Evolutionary conservation across 2,797 vertebrate genomes (phyloP), one percentile per base, ranked within the genome.

Genomic region (Protosalanx chinensis): DNA sequence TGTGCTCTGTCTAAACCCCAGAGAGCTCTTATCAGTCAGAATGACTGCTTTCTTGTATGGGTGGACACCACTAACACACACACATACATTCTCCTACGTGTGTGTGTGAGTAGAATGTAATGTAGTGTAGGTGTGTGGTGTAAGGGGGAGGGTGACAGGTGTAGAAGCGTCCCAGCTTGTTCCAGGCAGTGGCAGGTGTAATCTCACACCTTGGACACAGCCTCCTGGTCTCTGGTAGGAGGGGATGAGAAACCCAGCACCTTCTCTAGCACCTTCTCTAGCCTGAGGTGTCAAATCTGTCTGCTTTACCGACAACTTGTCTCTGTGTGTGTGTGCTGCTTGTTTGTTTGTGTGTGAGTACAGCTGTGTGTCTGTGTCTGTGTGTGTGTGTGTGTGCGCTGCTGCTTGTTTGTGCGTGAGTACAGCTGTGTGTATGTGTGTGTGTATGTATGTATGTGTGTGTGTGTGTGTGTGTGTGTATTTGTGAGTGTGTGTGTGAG

Each of bases 201-300:
- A 76, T 68, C 49, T 64, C 71, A 15, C 70, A 80, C 35, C 74
- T 71, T 1, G 32, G 49, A 8, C 10, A 16, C 30, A 7, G 37
- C 72, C 60, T 75, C 41, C 30, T 63, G 73, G 68, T 67, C 18
- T 8, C 62, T 49, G 66, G 59, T 76, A 64, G 33, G 33, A 30
- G 10, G 41, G 16, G 8, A 73, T 78, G 29, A 56, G 46, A 76
- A 64, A 18, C 37, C 76, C 53, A 27, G 23, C 23, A 27, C 23
- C 23, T 27, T 27, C 23, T 27, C 58, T 18, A 30, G 20, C 10
- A 37, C 33, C 30, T 49, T 4, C 20, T 41, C 59, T 35, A 33
- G 53, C 77, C 68, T 66, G 56, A 76, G 29, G 79, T 71, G 77
- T 73, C 27, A 74, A 46, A 75, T 57, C 70, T 68, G 75, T 82